A percentile compares a stretch with the other conserved stretches of the same genome.
Conservation (phyloP, 1,140 invertebrate species). For the Catajapyx aquilonaris region DNA sequence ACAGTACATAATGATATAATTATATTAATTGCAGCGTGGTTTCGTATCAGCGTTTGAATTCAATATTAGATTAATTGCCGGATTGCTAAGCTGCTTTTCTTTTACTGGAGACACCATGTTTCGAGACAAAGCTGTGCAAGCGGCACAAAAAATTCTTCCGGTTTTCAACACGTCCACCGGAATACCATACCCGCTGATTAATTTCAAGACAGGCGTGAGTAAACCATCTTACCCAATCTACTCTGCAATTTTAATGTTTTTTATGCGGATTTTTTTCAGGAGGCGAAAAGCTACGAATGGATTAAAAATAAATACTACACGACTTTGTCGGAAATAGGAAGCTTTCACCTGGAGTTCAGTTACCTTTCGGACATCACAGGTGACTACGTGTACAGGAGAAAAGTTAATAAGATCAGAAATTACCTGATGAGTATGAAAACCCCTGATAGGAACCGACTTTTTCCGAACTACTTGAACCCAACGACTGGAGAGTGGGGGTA, state of each 20-base stretch:
- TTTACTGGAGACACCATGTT: constrained; percentile 89
- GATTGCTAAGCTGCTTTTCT: constrained; percentile 76
- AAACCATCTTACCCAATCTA: no score
- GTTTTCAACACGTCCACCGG: constrained; percentile 97
- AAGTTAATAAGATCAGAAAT: constrained; percentile 67
- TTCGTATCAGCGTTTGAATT: constrained; percentile 95
- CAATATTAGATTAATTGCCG: constrained; percentile 94
- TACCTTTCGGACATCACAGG: constrained; percentile 91
- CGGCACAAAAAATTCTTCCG: constrained; percentile 84
- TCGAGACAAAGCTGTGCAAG: constrained; percentile 73
- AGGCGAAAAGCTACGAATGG: constrained; percentile 89
- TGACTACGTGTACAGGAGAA: constrained; percentile 66
- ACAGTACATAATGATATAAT: no score
- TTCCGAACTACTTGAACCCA: constrained; percentile 95
- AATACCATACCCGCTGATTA: constrained; percentile 84
- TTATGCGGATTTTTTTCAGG: constrained; percentile 43
- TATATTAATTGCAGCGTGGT: no score
- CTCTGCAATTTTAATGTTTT: no score
- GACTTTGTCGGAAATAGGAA: constrained; percentile 93
- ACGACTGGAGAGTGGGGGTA: constrained; percentile 92
- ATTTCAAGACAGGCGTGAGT: constrained; percentile 63
- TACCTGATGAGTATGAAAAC: constrained; percentile 68
- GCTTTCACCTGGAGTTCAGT: constrained; percentile 86
- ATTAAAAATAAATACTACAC: constrained; percentile 87
- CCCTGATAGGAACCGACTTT: constrained; percentile 78